phyloP scores from a whole-genome alignment of 2,113 vertebrate species.

The Gadus macrocephalus region DNA sequence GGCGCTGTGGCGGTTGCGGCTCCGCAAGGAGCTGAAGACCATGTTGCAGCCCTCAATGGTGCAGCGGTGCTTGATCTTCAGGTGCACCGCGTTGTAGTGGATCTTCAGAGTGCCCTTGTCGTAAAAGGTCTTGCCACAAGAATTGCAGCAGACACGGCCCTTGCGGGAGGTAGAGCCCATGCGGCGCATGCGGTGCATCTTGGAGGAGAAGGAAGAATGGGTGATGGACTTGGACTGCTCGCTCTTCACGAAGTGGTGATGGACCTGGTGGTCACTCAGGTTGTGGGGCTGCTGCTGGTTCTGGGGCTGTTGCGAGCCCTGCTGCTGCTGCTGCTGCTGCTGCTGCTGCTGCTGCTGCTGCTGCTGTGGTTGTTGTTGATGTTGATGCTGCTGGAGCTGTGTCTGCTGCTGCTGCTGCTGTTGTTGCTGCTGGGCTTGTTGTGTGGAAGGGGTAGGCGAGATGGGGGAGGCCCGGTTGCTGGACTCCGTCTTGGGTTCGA shows the following conservation, averaged over 20 bases:
- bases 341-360: slow-evolving; percentile 41
- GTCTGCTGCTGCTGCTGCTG: slow-evolving; percentile 57
- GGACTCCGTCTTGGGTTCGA: slow-evolving; percentile 94
- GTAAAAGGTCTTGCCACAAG: slow-evolving; percentile 98
- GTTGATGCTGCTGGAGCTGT: slow-evolving; percentile 69
- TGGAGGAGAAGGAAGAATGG: slow-evolving; percentile 82
- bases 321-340: slow-evolving; percentile 75
- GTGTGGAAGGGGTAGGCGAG: slow-evolving; percentile 68
- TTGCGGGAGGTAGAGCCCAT: slow-evolving; percentile 96
- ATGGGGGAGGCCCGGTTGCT: slow-evolving; percentile 80
- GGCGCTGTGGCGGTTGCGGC: slow-evolving; percentile 96
- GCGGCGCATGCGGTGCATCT: slow-evolving; percentile 96
- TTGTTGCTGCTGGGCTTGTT: slow-evolving; percentile 57
- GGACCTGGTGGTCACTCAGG: slow-evolving; percentile 78
- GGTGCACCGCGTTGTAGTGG: slow-evolving; percentile 96
- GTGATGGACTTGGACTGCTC: slow-evolving; percentile 83
- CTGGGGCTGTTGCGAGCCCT: slow-evolving; percentile 66
- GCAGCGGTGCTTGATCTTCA: slow-evolving; percentile 98
- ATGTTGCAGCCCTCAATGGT: slow-evolving; percentile 99
- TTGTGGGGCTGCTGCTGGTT: slow-evolving; percentile 72
- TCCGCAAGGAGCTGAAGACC: slow-evolving; percentile 98
- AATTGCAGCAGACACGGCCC: slow-evolving; percentile 96
- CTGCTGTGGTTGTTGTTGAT: background rate
- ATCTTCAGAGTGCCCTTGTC: slow-evolving; percentile 99
- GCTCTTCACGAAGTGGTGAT: slow-evolving; percentile 82